Conservation (phyloP, 2,113 vertebrate species). For the Rhabdornis inornatus region DNA sequence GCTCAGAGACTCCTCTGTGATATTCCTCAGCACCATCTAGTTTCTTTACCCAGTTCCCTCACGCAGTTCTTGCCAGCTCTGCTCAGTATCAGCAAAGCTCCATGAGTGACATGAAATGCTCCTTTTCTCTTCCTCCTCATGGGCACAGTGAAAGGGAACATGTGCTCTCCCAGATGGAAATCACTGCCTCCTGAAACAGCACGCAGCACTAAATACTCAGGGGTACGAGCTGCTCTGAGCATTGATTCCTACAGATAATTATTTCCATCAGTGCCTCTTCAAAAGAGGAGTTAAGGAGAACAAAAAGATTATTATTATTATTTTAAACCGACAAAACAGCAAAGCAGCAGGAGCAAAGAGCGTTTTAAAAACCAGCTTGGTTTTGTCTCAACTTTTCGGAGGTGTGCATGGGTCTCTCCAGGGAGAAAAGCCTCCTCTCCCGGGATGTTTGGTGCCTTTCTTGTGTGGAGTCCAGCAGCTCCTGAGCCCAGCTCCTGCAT, state of each 20-base stretch:
- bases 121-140: background rate
- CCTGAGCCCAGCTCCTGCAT: accelerated
- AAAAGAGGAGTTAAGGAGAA: background rate
- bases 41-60: background rate
- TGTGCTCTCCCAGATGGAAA: background rate
- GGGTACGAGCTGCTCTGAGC: background rate
- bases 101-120: background rate
- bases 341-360: background rate
- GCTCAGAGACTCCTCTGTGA: background rate
- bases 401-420: accelerated
- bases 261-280: background rate
- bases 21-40: background rate
- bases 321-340: background rate
- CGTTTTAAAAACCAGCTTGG: background rate
- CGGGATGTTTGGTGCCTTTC: background rate
- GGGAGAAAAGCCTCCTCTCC: background rate
- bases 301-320: background rate
- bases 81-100: background rate
- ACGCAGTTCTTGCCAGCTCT: background rate
- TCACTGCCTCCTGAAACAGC: background rate
- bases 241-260: background rate
- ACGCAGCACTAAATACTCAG: background rate
- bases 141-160: background rate
- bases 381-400: background rate
- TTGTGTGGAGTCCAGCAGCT: accelerated